Conservation (phyloP, 30 jellyfish, hydroid and myxozoan species). For the Catostylus mosaicus region DNA sequence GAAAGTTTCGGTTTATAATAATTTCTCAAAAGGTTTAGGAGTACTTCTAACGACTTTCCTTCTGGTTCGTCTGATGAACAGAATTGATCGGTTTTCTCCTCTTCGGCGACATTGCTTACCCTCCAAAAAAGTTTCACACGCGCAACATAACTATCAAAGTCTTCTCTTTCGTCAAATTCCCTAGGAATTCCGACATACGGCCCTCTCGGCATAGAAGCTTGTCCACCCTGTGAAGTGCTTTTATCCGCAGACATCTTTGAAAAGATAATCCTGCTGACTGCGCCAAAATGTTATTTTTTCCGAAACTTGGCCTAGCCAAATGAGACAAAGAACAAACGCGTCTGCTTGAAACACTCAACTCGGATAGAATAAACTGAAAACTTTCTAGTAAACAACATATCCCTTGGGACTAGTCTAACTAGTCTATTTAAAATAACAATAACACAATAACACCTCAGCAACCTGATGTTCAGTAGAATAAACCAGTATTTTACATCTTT, state of each 20-base stretch:
- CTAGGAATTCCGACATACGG: slow-evolving; percentile 49
- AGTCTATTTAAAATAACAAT: too few relatives aligned
- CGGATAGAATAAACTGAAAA: too few relatives aligned
- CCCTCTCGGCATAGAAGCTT: slow-evolving; percentile 33
- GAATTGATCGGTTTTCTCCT: slow-evolving; percentile 55
- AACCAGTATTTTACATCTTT: too few relatives aligned
- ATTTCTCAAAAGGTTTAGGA: neutral
- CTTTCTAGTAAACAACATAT: too few relatives aligned
- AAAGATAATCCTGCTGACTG: slow-evolving; percentile 27
- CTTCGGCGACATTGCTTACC: slow-evolving; percentile 58
- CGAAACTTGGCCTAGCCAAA: too few relatives aligned
- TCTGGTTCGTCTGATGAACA: slow-evolving; percentile 74
- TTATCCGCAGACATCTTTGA: slow-evolving; percentile 37
- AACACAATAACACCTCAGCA: too few relatives aligned
- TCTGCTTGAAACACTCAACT: too few relatives aligned
- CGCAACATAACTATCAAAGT: slow-evolving; percentile 49
- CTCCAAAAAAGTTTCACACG: slow-evolving; percentile 53
- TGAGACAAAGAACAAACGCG: too few relatives aligned
- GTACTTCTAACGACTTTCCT: slow-evolving; percentile 21
- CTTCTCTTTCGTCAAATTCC: slow-evolving; percentile 57
- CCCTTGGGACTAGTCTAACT: too few relatives aligned
- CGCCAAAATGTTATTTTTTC: slow-evolving; percentile 40
- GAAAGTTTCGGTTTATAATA: slow-evolving; percentile 6
- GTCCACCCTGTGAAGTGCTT: slow-evolving; percentile 28
- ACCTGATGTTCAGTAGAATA: too few relatives aligned